Base-by-base conservation (phyloP, 1,140 invertebrate genomes). In the Elymnias hypermnestra region DNA sequence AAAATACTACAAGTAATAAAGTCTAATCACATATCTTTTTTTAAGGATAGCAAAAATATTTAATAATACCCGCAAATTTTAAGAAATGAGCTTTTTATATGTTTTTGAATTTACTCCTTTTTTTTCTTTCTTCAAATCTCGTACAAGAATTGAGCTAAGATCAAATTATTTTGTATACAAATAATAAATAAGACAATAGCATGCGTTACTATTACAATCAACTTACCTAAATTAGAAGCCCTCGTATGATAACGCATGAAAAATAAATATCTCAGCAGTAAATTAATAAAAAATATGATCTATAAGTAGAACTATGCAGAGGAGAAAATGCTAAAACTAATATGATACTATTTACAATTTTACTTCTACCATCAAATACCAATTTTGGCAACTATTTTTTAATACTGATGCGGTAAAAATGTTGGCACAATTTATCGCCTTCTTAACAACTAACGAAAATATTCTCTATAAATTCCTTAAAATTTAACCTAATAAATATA, bases 391-490 rank as follows among this genome's bases (percentile, higher is more conserved):
- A 81, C 79, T 86, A 86, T 73, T 12, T 55, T 75, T 86, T 83
- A 87, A 87, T 87, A 87, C 84, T 87, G 84, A 78, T 79, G 72
- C 79, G 84, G 84, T 87, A 87, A 87, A 85, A 86, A 86, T 81
- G 75, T 84, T 86, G 81, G 83, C 83, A 86, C 79, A 71, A 64
- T 66, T 60, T 70, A 57, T 65, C 53, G 72, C 76, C 76, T 57
- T 57, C 63, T 71, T 76, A 77, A 47, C 52, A 14, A 49, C 67
- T 79, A 79, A 63, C 55, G 57, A 82, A 81, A 76, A 77, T 74
- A 72, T 70, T 50, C 61, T 63, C 63, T 81, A 81, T 82, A 75
- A 75, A 81, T 75, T 48, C 51, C 74, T 77, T 76, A 78, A 63
- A 69, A 50, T 49, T 42, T 26, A 55, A 44, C 61, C 61, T 74